phyloP scores from a whole-genome alignment of 2,888 invertebrate species.

The Drosophila stalkeri region DNA sequence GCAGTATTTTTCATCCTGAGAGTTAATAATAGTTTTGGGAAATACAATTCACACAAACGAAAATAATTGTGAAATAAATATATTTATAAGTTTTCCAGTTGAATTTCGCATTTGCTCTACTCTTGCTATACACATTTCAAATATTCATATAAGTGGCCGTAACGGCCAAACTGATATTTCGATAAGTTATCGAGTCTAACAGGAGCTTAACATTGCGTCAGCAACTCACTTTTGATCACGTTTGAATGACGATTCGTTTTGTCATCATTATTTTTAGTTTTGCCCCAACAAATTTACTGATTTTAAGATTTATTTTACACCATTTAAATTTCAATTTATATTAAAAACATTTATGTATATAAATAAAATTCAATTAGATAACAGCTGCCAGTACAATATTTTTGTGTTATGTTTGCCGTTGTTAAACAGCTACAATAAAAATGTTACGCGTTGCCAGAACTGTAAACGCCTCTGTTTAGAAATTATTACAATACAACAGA shows the following conservation, averaged over 20 bases:
- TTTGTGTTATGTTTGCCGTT: constrained; percentile 45
- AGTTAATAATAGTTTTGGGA: no score
- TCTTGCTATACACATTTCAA: background rate
- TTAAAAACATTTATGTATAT: constrained; percentile 69
- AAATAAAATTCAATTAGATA: constrained; percentile 74
- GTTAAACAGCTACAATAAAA: constrained; percentile 29
- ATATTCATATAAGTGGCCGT: background rate
- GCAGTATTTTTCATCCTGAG: background rate
- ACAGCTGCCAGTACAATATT: constrained; percentile 67
- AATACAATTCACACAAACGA: background rate
- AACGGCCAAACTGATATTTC: background rate
- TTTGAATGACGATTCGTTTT: background rate
- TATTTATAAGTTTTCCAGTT: background rate
- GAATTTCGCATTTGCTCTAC: background rate
- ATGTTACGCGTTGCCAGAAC: constrained; percentile 5
- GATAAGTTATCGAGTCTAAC: constrained; percentile 20
- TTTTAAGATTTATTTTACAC: background rate
- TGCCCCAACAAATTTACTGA: no score
- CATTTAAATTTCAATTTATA: constrained; percentile 38
- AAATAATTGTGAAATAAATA: background rate
- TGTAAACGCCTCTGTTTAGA: constrained; percentile 30
- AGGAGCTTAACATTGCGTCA: constrained; percentile 14
- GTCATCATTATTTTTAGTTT: background rate
- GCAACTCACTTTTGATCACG: background rate
- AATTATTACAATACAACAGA: constrained; percentile 59